These are phyloP conservation scores for Argopecten irradians DNA, from an alignment of 1,140 invertebrate species.

Conservation along the genomic window DNA sequence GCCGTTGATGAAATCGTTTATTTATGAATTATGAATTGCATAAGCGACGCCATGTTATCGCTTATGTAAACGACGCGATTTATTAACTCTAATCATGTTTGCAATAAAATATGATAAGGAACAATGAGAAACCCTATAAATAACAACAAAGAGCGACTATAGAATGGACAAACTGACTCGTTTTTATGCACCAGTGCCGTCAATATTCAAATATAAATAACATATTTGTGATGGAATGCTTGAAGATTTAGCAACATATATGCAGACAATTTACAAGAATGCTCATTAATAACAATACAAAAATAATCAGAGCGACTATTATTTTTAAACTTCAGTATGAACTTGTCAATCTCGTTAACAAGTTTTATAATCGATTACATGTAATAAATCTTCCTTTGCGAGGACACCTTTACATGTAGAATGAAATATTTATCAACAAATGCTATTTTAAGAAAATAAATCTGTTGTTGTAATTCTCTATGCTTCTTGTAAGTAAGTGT, in stretches of 20 bases:
- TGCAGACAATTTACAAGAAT: no score
- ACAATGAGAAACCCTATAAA: not conserved
- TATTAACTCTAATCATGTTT: not conserved
- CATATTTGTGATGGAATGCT: not conserved
- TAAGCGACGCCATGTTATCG: conserved; percentile 6
- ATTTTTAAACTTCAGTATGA: no score
- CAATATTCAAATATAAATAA: not conserved
- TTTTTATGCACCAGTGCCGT: not conserved
- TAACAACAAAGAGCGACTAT: not conserved
- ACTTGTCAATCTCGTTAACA: no score
- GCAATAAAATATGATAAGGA: not conserved
- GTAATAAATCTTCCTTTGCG: no score
- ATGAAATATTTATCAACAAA: no score
- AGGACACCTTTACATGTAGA: no score
- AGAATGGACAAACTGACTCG: not conserved
- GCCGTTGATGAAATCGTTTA: not conserved
- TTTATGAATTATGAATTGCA: not conserved
- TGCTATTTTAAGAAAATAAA: no score
- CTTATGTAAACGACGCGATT: conserved; percentile 5
- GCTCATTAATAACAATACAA: no score
- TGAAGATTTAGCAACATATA: not conserved
- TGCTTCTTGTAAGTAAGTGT: no score
- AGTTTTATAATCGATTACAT: no score
- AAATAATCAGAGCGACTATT: no score
- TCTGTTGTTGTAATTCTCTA: no score